Evolutionary conservation across 2,888 invertebrate genomes (phyloP).

Genomic region (Platycheirus albimanus): DNA sequence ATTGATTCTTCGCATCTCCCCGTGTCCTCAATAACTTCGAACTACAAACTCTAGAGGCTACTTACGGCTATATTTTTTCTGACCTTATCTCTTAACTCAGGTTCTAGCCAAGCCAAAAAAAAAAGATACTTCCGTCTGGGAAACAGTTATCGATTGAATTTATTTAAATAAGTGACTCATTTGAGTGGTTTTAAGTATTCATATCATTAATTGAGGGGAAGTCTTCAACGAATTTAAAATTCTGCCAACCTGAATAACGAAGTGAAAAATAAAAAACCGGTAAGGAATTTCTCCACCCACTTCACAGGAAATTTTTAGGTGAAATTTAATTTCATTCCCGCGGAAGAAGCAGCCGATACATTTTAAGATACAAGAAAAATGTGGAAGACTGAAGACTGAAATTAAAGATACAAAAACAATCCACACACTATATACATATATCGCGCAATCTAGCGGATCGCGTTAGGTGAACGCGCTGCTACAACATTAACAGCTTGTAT

Average conservation of each 20-base stretch:
- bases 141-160: constrained; percentile 32
- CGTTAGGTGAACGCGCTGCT: constrained; percentile 59
- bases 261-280: constrained; percentile 37
- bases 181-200: constrained; percentile 25
- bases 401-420: constrained; percentile 11
- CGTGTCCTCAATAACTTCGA: constrained; percentile 9
- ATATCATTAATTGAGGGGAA: constrained; percentile 39
- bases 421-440: constrained; percentile 52
- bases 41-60: constrained; percentile 19
- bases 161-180: constrained; percentile 33
- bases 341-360: no score
- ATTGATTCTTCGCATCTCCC: not conserved
- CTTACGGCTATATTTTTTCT: constrained; percentile 42
- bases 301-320: constrained; percentile 24
- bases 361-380: constrained; percentile 3
- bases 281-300: constrained; percentile 62
- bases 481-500: constrained; percentile 45
- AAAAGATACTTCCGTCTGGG: constrained; percentile 26
- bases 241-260: constrained; percentile 59
- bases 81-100: constrained; percentile 26
- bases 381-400: not conserved
- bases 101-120: not conserved
- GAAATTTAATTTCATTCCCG: constrained; percentile 59
- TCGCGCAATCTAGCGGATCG: constrained; percentile 58
- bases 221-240: constrained; percentile 23